phyloP scores from a whole-genome alignment of 2,113 vertebrate species.

The Heterotilapia buettikoferi region DNA sequence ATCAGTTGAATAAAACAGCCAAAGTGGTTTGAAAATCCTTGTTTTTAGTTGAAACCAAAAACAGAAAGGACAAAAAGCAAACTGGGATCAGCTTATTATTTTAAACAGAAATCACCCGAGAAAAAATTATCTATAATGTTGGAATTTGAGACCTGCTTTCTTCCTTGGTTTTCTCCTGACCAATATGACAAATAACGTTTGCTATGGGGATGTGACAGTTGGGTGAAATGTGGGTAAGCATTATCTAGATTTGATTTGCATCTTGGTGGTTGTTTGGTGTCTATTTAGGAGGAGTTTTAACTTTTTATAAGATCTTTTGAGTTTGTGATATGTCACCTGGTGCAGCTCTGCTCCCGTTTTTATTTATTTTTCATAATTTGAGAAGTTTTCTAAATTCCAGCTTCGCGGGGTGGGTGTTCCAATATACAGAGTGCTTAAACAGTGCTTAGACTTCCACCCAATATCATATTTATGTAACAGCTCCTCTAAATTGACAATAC shows the following conservation, averaged over 20 bases:
- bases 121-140: background rate
- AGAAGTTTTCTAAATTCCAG: background rate
- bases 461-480: background rate
- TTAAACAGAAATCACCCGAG: background rate
- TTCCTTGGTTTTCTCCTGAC: background rate
- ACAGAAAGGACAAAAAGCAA: background rate
- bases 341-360: background rate
- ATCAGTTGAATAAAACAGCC: background rate
- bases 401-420: background rate
- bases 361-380: background rate
- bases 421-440: background rate
- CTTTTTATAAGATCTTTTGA: background rate
- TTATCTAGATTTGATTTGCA: background rate
- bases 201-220: background rate
- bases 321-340: background rate
- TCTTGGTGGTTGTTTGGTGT: background rate
- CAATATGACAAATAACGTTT: background rate
- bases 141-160: background rate
- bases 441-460: background rate
- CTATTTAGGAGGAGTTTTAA: background rate
- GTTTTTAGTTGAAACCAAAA: background rate
- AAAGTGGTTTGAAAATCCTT: background rate
- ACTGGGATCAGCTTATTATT: background rate
- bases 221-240: background rate
- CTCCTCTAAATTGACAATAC: background rate